Evolutionary conservation across 2,888 invertebrate genomes (phyloP), one percentile per base, ranked within the genome.

Genomic region (Silvanus unidentatus): DNA sequence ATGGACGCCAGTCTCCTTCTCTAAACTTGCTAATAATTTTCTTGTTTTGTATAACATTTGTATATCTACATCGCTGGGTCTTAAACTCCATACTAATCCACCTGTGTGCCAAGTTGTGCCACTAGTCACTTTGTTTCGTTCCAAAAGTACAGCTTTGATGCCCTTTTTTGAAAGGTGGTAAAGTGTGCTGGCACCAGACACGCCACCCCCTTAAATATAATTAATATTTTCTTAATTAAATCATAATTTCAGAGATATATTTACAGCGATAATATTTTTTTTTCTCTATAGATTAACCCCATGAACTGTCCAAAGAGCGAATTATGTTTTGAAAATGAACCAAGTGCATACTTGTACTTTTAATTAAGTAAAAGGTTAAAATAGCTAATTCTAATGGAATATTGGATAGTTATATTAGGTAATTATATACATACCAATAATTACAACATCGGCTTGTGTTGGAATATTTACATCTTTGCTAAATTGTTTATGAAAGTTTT

Each of bases 61-160:
- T n/a, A 89, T 84, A 65, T 94, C 93, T 15, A 88, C 78, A 67
- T 94, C 94, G 65, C 79, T 86, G 1, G 92, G 89, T 32, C 92
- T 76, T 37, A 94, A 73, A 45, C 88, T 55, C 61, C 61, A 61
- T 6, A 61, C 55, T 10, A 61, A 47, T 2, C 57, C 57, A 11
- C 59, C 59, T 13, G 58, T 57, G 47, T 61, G 61, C 59, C 59
- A 61, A 39, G 59, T 61, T 6, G 61, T 59, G 3, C 61, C 60
- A 41, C 53, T 56, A 1, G 61, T 59, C 5, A 61, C 27, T 50
- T 59, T 58, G 40, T 54, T 46, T 40, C 51, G 50, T 35, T 61
- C 61, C 22, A 61, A 15, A 16, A 61, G 39, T 36, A 61, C 49
- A 1, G 61, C 58, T 29, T 54, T 58, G 13, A 60, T 42, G 5